These are phyloP conservation scores for Stenopsyche tienmushanensis DNA, from an alignment of 1,140 invertebrate species.

Conservation along the genomic window DNA sequence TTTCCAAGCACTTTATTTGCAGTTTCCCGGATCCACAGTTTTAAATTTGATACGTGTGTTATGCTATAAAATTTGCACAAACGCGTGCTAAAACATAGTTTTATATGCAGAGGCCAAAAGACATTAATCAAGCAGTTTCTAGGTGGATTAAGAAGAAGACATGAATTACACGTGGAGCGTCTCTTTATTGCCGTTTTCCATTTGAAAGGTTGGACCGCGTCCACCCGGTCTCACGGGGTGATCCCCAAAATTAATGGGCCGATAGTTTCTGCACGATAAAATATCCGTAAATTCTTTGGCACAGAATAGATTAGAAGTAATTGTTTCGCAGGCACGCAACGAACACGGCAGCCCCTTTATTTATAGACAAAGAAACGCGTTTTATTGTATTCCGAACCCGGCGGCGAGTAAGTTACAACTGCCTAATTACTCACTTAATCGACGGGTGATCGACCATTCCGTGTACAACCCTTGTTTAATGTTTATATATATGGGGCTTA, in stretches of 20 bases:
- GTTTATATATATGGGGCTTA: too few relatives aligned
- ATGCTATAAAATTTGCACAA: too few relatives aligned
- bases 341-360: not conserved
- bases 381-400: not conserved
- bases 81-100: slow-evolving; percentile 9
- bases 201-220: slow-evolving; percentile 23
- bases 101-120: not conserved
- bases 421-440: not conserved
- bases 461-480: too few relatives aligned
- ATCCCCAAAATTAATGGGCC: slow-evolving; percentile 21
- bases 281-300: slow-evolving; percentile 24
- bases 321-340: slow-evolving; percentile 27
- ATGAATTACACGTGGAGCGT: slow-evolving; percentile 20
- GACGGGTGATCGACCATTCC: too few relatives aligned
- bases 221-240: not conserved
- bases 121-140: slow-evolving; percentile 16
- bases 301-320: slow-evolving; percentile 28
- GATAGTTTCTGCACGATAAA: slow-evolving; percentile 30
- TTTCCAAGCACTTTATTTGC: too few relatives aligned
- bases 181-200: slow-evolving; percentile 27
- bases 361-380: not conserved
- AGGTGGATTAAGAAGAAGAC: slow-evolving; percentile 24
- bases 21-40: too few relatives aligned
- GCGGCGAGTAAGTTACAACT: not conserved
- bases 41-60: too few relatives aligned